Evolutionary conservation across 2,888 invertebrate species (phyloP), one percentile per base, ranked within the genome.

Genomic region (Dryomyza anilis): DNA sequence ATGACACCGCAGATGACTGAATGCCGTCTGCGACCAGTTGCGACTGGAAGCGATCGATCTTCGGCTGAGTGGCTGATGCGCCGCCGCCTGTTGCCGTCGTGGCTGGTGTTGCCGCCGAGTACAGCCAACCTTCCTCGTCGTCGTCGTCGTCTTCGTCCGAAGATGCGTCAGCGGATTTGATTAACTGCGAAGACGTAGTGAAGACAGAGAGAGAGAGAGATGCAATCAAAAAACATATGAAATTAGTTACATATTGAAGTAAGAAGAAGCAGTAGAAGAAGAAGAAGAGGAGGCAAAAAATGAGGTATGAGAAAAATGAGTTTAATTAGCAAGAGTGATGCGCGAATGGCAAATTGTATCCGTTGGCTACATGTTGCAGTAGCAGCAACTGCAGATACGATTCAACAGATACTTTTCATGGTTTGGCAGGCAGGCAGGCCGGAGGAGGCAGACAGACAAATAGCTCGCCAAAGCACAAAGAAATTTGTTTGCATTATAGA

Each of bases 131-230:
- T 70, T 78, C 89, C 70, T 78, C 81, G 72, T 88, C 89, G 72
- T 78, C 81, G 72, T 88, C 88, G 76, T 89, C 89, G 72, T 88
- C 88, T 75, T 89, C 89, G 55, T 73, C 73, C 52, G 89, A 88
- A 59, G 88, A 88, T 76, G 87, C 87, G 70, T 85, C 86, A 72
- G 83, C 81, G 67, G 84, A 83, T 76, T 84, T 83, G 57, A 81
- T 76, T 74, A 80, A 75, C 81, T 81, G 64, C 52, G 30, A 29
- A 12, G 10, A 14, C 12, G 12, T 7, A 45, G 14, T 14, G 16
- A 39, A 14, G 29, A 52, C 14, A 39, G 16, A n/a, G n/a, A n/a
- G n/a, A n/a, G n/a, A n/a, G n/a, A n/a, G n/a, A n/a, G n/a, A n/a
- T n/a, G n/a, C n/a, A n/a, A n/a, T n/a, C n/a, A n/a, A n/a, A n/a